phyloP scores from a whole-genome alignment of 2,888 invertebrate species.

The Nasonia oneida region DNA sequence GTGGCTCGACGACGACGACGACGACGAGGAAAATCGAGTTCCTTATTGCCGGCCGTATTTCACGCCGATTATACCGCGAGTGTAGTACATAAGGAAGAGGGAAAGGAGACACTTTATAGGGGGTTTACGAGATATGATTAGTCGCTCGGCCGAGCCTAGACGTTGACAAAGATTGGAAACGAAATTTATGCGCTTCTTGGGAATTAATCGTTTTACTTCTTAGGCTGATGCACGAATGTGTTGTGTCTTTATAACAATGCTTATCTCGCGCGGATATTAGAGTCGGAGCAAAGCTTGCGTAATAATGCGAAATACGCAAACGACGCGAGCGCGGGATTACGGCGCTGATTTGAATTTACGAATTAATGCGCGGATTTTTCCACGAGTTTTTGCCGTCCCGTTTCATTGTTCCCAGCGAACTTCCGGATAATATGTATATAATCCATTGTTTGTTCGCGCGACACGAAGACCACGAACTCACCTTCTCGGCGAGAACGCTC shows the following conservation, averaged over 20 bases:
- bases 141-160: not conserved
- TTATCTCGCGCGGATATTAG: not conserved
- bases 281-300: not conserved
- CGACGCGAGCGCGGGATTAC: not conserved
- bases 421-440: not conserved
- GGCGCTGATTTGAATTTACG: not conserved
- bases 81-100: not conserved
- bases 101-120: not conserved
- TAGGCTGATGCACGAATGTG: not conserved
- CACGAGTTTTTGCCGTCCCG: not conserved
- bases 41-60: conserved; percentile 15
- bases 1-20: not conserved
- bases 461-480: not conserved
- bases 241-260: not conserved
- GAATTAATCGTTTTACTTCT: not conserved
- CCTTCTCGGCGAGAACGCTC: not conserved
- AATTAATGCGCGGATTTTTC: not conserved
- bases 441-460: not conserved
- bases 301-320: not conserved
- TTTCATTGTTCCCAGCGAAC: not conserved
- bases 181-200: not conserved
- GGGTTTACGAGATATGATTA: conserved; percentile 4
- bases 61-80: not conserved
- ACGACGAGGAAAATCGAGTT: not conserved
- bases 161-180: not conserved